A percentile compares a stretch with the other conserved stretches of the same genome.
Conservation (phyloP, 2,888 invertebrate species). For the Archaeoteleia sp. region DNA sequence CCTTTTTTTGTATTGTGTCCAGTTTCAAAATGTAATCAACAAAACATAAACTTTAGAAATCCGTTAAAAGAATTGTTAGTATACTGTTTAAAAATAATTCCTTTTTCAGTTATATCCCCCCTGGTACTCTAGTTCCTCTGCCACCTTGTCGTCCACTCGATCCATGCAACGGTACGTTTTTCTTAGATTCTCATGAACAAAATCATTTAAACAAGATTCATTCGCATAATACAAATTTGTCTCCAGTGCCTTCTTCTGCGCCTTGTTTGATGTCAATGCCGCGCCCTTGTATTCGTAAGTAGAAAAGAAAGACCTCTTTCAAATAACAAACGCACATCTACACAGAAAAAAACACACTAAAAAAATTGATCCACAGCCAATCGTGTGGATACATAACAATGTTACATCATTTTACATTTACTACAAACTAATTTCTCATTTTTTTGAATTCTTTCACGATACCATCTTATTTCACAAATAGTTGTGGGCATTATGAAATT, state of each 20-base stretch:
- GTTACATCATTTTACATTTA: slow-evolving; percentile 34
- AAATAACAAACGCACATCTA: too few relatives aligned
- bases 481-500: too few relatives aligned
- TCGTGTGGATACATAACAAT: slow-evolving; percentile 24
- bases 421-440: too few relatives aligned
- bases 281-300: slow-evolving; percentile 59
- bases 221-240: slow-evolving; percentile 1
- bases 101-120: slow-evolving; percentile 64
- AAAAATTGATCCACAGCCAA: slow-evolving; percentile 22
- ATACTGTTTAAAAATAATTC: background rate
- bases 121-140: slow-evolving; percentile 63
- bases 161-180: slow-evolving; percentile 7
- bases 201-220: background rate
- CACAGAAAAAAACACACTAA: slow-evolving; percentile 15
- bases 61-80: background rate
- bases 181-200: background rate
- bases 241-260: slow-evolving; percentile 49
- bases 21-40: slow-evolving; percentile 1
- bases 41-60: background rate
- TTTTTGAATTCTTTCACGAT: too few relatives aligned
- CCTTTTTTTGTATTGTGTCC: too few relatives aligned
- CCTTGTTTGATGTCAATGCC: slow-evolving; percentile 54
- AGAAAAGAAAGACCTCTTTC: slow-evolving; percentile 26
- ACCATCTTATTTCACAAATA: too few relatives aligned
- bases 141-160: slow-evolving; percentile 19